Evolutionary conservation across 2,113 vertebrate genomes (phyloP), one percentile per base, ranked within the genome.

Genomic region (Platycercus adscitus): DNA sequence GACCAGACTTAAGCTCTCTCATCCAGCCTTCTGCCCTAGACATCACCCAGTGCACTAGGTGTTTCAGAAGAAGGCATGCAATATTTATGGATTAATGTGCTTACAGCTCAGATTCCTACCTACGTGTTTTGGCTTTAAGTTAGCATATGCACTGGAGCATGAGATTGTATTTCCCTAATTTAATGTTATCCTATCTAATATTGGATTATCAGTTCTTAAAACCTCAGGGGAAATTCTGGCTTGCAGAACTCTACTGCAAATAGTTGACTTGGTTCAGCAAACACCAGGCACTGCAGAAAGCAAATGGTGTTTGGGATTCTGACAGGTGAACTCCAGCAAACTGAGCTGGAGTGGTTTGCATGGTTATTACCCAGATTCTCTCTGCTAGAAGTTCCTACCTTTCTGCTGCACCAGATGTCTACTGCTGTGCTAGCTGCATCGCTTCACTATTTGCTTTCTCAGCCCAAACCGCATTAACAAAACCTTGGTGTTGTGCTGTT

Each of bases 181-280:
- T 79, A 81, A 77, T 83, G 47, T 68, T 94, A 58, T 66, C 31
- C 18, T 65, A 41, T 64, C 49, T 92, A 76, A 81, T 84, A 79
- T 25, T 90, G 68, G 76, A 84, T 94, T 88, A 88, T 63, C 79
- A 53, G 14, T 81, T 93, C 88, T 94, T 86, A 88, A 90, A 81
- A 65, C 35, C 72, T 78, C 13, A 6, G 65, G 47, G 47, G 52
- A 88, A 90, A 83, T 23, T 64, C 24, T 90, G 64, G n/a, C 64
- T 81, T 3, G 0, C 47, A 71, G 55, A 88, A 47, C 64, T 90
- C 64, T 50, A 60, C 33, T 11, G 17, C 79, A 95, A 91, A 90
- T n/a, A 94, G 63, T 55, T 55, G 28, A 43, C 71, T 77, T 55
- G 68, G 39, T 88, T 90, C 80, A 86, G 80, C 82, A 94, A 91